These are phyloP conservation scores for Maconellicoccus hirsutus DNA, from an alignment of 1,140 invertebrate species.

Conservation along the genomic window DNA sequence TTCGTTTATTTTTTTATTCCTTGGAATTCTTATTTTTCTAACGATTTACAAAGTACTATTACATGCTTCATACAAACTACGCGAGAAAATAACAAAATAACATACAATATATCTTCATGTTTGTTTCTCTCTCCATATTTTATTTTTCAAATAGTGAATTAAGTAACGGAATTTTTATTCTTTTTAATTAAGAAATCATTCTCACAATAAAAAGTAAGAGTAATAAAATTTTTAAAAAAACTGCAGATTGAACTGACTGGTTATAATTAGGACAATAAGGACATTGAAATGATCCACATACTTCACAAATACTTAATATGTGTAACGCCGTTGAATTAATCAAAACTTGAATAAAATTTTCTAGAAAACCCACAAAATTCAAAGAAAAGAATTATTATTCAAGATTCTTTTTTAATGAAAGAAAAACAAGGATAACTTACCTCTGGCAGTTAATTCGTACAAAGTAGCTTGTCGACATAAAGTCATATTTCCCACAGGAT, in stretches of 20 bases:
- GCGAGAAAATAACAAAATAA: too few species aligned
- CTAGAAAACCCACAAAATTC: conserved; percentile 34
- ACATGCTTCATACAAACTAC: too few species aligned
- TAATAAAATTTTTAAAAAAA: background rate
- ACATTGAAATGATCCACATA: conserved; percentile 52
- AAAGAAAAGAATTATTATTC: conserved; percentile 4
- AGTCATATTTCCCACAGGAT: conserved; percentile 48
- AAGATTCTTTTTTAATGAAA: too few species aligned
- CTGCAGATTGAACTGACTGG: background rate
- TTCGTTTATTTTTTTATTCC: too few species aligned
- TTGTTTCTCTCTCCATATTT: too few species aligned
- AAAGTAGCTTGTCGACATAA: conserved; percentile 42
- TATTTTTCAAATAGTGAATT: too few species aligned
- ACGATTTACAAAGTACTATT: too few species aligned
- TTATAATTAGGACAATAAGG: conserved; percentile 47
- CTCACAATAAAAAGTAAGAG: background rate
- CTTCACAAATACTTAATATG: conserved; percentile 47
- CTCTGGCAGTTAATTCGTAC: conserved; percentile 48
- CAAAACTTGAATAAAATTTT: conserved; percentile 44
- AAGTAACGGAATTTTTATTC: too few species aligned
- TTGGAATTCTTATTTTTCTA: too few species aligned
- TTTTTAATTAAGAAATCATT: background rate
- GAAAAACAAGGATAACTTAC: conserved; percentile 32
- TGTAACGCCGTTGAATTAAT: conserved; percentile 44
- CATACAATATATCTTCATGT: too few species aligned